Percentiles rank a stretch among this genome's conserved stretches.
phyloP scores from a whole-genome alignment of 2,797 vertebrate genomes.

The Tamandua tetradactyla region DNA sequence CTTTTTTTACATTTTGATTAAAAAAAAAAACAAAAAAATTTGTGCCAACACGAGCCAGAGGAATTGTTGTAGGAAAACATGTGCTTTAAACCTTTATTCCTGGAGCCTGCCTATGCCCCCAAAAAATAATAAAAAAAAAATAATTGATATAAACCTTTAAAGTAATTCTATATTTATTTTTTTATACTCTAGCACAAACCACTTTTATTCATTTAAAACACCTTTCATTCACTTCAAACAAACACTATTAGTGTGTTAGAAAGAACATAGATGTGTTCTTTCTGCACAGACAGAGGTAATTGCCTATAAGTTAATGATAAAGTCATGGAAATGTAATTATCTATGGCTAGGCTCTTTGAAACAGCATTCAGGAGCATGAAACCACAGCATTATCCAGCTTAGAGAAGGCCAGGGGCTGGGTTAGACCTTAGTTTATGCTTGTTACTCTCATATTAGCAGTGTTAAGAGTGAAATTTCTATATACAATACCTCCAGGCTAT shows the following conservation, averaged over 20 bases:
- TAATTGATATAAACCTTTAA: neutral
- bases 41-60: neutral
- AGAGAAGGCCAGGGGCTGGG: neutral
- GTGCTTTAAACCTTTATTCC: no score
- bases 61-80: neutral
- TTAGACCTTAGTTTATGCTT: neutral
- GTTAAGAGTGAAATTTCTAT: neutral
- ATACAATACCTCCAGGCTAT: neutral
- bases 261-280: neutral
- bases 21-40: neutral
- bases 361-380: neutral
- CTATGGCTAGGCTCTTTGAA: neutral
- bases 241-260: neutral
- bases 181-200: neutral
- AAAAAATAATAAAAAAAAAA: no score
- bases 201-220: neutral
- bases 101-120: no score
- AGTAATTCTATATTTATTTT: slow-evolving; percentile 46
- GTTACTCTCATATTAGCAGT: neutral
- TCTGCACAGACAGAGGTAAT: neutral
- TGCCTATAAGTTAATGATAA: neutral
- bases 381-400: neutral
- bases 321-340: neutral
- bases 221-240: neutral
- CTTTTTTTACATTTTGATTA: no score